These are phyloP conservation scores for Formica exsecta DNA, from an alignment of 1,140 invertebrate genomes.

Conservation along the genomic window DNA sequence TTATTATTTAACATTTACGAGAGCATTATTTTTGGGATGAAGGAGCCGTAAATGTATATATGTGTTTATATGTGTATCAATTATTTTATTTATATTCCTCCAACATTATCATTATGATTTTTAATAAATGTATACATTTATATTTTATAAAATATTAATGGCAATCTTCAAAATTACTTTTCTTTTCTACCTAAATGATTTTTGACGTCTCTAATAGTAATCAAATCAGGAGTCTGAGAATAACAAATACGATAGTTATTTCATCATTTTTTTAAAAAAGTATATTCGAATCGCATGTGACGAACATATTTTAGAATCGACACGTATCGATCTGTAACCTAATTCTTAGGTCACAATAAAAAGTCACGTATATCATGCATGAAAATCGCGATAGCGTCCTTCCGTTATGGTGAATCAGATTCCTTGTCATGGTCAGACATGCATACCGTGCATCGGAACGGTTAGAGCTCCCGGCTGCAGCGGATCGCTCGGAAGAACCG, in stretches of 20 bases:
- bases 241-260: not conserved
- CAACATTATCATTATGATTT: not conserved
- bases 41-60: not conserved
- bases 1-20: not conserved
- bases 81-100: conserved; percentile 9
- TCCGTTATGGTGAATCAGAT: conserved; percentile 49
- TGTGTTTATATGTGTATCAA: not conserved
- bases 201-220: not conserved
- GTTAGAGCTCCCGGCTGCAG: not conserved
- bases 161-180: not conserved
- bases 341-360: conserved; percentile 23
- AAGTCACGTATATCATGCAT: conserved; percentile 1
- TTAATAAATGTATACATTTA: not conserved
- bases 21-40: not conserved
- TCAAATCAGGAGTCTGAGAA: not conserved
- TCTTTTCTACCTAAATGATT: not conserved
- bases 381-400: conserved; percentile 33
- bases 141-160: not conserved
- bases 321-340: not conserved
- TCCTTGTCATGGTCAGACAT: conserved; percentile 48
- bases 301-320: not conserved
- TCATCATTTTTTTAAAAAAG: not conserved
- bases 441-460: conserved; percentile 18
- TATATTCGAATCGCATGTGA: not conserved
- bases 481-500: not conserved